A percentile compares a stretch with the other conserved stretches of the same genome.
These are phyloP conservation scores for Alca torda DNA, from an alignment of 2,797 vertebrate genomes.

Conservation along the genomic window DNA sequence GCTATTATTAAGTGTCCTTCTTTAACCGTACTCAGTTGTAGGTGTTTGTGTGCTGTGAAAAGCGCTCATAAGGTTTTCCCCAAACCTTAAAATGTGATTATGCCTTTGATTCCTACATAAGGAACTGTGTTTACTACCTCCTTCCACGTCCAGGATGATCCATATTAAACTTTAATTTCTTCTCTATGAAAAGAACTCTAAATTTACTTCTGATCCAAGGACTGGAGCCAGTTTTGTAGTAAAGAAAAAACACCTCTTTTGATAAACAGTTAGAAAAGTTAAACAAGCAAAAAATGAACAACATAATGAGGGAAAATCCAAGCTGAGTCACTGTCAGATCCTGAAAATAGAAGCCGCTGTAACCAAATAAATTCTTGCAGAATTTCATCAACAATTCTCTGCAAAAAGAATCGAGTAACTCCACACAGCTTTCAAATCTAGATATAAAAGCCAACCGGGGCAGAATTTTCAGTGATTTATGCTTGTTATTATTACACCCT, in stretches of 20 bases:
- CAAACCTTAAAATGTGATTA: background rate
- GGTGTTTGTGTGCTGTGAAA: background rate
- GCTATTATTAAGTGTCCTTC: background rate
- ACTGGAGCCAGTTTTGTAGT: background rate
- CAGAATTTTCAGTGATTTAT: background rate
- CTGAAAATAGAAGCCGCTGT: background rate
- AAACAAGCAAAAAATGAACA: background rate
- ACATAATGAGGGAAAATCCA: background rate
- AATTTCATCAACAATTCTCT: background rate
- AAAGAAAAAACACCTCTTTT: background rate
- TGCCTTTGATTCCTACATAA: background rate
- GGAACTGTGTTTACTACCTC: background rate
- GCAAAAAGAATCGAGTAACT: background rate
- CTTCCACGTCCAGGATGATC: background rate
- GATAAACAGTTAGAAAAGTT: background rate
- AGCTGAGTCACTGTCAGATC: background rate
- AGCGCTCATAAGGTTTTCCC: background rate
- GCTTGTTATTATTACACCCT: background rate
- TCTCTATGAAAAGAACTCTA: background rate
- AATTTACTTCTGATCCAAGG: background rate
- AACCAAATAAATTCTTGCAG: background rate
- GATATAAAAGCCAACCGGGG: background rate
- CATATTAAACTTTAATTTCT: background rate
- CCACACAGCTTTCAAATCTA: background rate
- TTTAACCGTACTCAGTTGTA: background rate